Conservation (phyloP, 2,113 vertebrate genomes). For the Campylomormyrus tamandua region DNA sequence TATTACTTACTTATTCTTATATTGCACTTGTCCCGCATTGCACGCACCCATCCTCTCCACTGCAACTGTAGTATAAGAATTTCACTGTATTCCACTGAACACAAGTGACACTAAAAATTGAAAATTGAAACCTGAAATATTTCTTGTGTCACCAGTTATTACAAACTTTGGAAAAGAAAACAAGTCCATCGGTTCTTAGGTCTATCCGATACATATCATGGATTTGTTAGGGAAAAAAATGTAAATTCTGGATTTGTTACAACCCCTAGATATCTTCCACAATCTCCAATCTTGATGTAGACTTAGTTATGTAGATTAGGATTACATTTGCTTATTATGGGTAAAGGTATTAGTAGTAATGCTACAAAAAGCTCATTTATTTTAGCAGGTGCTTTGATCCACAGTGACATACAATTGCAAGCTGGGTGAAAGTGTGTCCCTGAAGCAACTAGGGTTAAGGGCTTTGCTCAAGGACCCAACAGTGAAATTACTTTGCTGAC, state of each 20-base stretch:
- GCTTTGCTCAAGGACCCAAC: background rate
- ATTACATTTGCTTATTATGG: background rate
- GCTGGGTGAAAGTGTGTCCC: background rate
- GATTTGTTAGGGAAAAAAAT: background rate
- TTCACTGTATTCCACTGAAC: background rate
- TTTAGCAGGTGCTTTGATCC: background rate
- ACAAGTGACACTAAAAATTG: background rate
- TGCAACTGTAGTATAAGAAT: background rate
- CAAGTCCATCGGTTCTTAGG: background rate
- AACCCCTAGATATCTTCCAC: background rate
- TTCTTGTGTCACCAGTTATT: background rate
- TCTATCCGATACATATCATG: background rate
- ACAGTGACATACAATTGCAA: background rate
- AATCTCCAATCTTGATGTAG: background rate
- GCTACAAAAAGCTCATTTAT: background rate
- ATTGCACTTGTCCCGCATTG: background rate
- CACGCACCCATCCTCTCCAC: background rate
- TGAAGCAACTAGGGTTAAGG: background rate
- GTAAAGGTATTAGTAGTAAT: background rate
- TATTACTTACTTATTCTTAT: background rate
- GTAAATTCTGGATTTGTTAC: background rate
- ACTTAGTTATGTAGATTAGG: background rate
- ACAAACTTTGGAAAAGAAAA: background rate
- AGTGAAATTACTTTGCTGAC: background rate
- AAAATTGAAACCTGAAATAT: background rate